Evolutionary conservation across 1,140 invertebrate species (phyloP), one percentile per base, ranked within the genome.

Genomic region (Lerema accius): DNA sequence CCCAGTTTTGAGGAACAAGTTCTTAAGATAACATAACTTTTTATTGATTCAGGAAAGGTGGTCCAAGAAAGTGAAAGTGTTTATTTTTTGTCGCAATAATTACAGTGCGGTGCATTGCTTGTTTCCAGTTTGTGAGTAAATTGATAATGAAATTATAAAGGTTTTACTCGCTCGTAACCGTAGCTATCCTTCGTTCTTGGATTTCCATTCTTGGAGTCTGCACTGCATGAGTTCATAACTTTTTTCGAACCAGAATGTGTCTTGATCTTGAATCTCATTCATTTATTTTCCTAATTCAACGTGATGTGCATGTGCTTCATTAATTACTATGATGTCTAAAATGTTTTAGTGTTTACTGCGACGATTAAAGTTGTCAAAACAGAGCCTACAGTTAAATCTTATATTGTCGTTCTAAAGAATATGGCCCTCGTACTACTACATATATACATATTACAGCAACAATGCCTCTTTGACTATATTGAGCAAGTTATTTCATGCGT

Each of bases 11-110:
- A 28, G 26, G 23, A 45, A 56, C 53, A 40, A 56, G 53, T 45
- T 56, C 14, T 56, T 45, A 19, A 55, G 39, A 55, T 55, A 55
- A 55, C 51, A 55, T 28, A 3, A 45, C 53, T 56, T 56, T 56
- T 56, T 56, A 56, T 56, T 56, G 53, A 45, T 45, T 45, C 53
- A 56, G 53, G 53, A 56, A 56, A 56, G 53, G 53, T 56, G 40
- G 16, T n/a, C 23, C 40, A 56, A 35, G 53, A 56, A 56, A 56
- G 53, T 40, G 53, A 56, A 56, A 56, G 53, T 56, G 53, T 56
- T 45, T 56, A 56, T 28, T 56, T 56, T 56, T 56, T 56, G 53
- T 45, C 13, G 4, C 51, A 56, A 56, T 43, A 43, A 56, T 55
- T 55, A 23, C 17, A 26, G 51, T 23, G 11, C 19, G 51, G 37